Evolutionary conservation across 2,888 invertebrate genomes (phyloP).

Genomic region (Orthosia cruda): DNA sequence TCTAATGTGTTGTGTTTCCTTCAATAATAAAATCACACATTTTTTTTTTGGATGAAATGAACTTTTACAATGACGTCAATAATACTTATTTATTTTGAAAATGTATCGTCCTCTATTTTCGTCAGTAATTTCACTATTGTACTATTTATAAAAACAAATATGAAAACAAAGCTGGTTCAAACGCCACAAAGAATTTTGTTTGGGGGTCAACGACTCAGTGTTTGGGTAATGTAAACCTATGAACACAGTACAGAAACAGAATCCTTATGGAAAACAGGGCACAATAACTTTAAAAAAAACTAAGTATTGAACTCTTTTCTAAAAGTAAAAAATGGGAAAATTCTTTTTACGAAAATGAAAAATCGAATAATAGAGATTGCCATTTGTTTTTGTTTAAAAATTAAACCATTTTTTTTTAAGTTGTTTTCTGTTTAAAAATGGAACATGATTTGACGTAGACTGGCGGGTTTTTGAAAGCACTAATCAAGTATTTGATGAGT

Average conservation of each 20-base stretch:
- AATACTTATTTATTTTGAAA: neutral
- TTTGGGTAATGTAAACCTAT: constrained; percentile 38
- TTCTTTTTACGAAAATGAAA: neutral
- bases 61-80: neutral
- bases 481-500: neutral
- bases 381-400: neutral
- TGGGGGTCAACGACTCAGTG: constrained; percentile 35
- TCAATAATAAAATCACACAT: neutral
- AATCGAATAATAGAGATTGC: neutral
- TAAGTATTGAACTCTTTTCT: neutral
- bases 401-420: neutral
- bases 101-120: neutral
- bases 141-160: constrained; percentile 8
- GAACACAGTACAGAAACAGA: constrained; percentile 5
- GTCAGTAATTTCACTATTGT: constrained; percentile 5
- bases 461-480: neutral
- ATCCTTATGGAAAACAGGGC: constrained; percentile 14
- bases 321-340: neutral
- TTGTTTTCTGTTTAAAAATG: neutral
- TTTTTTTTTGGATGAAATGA: fast-evolving
- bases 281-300: neutral
- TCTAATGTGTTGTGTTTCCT: constrained; percentile 18
- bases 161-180: constrained; percentile 12
- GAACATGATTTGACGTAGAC: neutral
- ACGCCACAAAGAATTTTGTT: constrained; percentile 34